A percentile compares a stretch with the other conserved stretches of the same genome.
Evolutionary conservation across 2,888 invertebrate species (phyloP).

Genomic region (Molorchus minor): DNA sequence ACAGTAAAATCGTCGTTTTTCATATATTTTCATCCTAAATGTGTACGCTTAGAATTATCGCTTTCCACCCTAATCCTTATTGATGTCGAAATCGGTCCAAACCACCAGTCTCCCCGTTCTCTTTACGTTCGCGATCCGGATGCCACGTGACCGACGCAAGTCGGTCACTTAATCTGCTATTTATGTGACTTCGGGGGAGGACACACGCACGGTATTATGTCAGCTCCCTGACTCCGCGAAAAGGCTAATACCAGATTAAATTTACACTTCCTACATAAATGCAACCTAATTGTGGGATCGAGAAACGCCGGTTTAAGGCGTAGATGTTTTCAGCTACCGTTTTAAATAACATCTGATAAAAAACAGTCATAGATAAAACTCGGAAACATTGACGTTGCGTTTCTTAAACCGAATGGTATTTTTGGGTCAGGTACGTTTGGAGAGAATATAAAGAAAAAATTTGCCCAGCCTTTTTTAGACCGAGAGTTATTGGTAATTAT

Average conservation of each 20-base stretch:
- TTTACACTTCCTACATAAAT: slow-evolving; percentile 48
- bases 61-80: slow-evolving; percentile 24
- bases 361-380: too few relatives aligned
- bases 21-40: slow-evolving; percentile 14
- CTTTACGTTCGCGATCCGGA: slow-evolving; percentile 18
- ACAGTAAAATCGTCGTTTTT: slow-evolving; percentile 11
- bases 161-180: slow-evolving; percentile 65
- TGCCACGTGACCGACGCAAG: slow-evolving; percentile 61
- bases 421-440: too few relatives aligned
- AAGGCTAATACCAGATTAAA: slow-evolving; percentile 54
- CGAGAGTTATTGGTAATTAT: too few relatives aligned
- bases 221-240: slow-evolving; percentile 40
- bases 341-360: too few relatives aligned
- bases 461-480: too few relatives aligned
- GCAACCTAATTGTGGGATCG: slow-evolving; percentile 13
- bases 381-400: too few relatives aligned
- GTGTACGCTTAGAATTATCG: slow-evolving; percentile 17
- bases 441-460: too few relatives aligned
- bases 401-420: too few relatives aligned
- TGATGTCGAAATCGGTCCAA: slow-evolving; percentile 15
- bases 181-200: slow-evolving; percentile 62
- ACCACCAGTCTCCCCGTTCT: slow-evolving; percentile 17
- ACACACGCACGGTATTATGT: slow-evolving; percentile 50
- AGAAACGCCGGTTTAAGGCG: slow-evolving; percentile 2
- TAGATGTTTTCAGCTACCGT: too few relatives aligned